These are phyloP conservation scores for Thinocorus orbignyianus DNA, from an alignment of 2,113 vertebrate genomes.

Conservation along the genomic window DNA sequence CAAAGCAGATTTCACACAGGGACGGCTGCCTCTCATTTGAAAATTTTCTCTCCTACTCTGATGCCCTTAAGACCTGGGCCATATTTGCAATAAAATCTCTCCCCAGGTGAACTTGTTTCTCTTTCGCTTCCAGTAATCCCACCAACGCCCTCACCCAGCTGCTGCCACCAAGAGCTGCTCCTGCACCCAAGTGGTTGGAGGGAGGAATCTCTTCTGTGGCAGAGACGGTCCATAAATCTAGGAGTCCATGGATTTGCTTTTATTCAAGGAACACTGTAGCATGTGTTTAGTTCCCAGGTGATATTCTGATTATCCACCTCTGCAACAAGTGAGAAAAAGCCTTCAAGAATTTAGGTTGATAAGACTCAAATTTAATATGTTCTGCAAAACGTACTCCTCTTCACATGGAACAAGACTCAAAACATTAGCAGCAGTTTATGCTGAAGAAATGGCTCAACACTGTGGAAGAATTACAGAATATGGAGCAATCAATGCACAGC, in stretches of 20 bases:
- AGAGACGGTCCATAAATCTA: not conserved
- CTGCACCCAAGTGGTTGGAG: not conserved
- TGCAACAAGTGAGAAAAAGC: not conserved
- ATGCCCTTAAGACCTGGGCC: not conserved
- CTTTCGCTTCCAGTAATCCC: not conserved
- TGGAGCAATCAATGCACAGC: not conserved
- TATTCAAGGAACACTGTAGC: not conserved
- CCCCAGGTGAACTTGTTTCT: not conserved
- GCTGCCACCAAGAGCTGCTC: not conserved
- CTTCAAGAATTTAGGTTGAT: not conserved
- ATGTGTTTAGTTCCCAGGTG: not conserved
- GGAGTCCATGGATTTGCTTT: not conserved
- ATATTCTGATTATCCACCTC: not conserved
- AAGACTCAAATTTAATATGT: not conserved
- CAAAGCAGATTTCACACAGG: not conserved
- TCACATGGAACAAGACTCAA: not conserved
- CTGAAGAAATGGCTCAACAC: not conserved
- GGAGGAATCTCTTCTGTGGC: not conserved
- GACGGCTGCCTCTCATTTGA: not conserved
- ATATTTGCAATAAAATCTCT: not conserved
- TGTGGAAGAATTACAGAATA: not conserved
- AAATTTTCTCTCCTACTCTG: not conserved
- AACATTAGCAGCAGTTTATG: not conserved
- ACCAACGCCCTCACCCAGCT: not conserved
- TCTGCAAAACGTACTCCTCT: not conserved